Base-by-base conservation (phyloP, 2,888 invertebrate species). In the Coenonympha glycerion region DNA sequence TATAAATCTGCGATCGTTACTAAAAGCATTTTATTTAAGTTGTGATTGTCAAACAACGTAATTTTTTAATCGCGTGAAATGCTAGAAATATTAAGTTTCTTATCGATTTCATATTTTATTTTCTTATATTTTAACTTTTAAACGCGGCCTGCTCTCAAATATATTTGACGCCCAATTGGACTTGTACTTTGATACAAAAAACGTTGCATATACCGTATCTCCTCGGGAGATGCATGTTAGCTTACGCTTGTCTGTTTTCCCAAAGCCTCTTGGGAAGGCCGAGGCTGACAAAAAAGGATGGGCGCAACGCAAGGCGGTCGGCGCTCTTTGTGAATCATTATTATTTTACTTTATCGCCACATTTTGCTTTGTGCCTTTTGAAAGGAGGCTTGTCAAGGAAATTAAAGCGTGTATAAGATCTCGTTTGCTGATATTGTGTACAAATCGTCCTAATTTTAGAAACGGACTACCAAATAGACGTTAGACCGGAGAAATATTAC, bases 261-360 rank as follows among this genome's bases (percentile, higher is more conserved):
- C 28, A 67, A 73, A 74, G 68, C 71, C 59, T 68, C 67, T 73
- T 71, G 53, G 33, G 47, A 66, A 71, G 71, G 64, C 65, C 66
- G 52, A 58, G 55, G 52, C 50, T 55, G 56, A 60, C 61, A 60
- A 69, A 69, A 71, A 69, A 63, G 53, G 59, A 57, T 53, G 58
- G 55, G 61, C 64, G 68, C 65, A 59, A 60, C 64, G 6, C 56
- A 57, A 59, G 62, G 66, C 61, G 63, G 63, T 62, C 59, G 60
- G 68, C 61, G 54, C 51, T 63, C 64, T 68, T 71, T 68, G 66
- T 69, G 69, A 73, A 71, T 71, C 66, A 72, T 75, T 72, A 69
- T 68, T 70, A 63, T 68, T 37, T 50, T 63, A 61, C 64, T 68
- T 51, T 52, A 55, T 41, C 42, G 45, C 22, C 41, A 36, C 13